Percentiles rank a stretch among this genome's conserved stretches.
phyloP scores from a whole-genome alignment of 2,113 vertebrate species.

The Parotia lawesii region DNA sequence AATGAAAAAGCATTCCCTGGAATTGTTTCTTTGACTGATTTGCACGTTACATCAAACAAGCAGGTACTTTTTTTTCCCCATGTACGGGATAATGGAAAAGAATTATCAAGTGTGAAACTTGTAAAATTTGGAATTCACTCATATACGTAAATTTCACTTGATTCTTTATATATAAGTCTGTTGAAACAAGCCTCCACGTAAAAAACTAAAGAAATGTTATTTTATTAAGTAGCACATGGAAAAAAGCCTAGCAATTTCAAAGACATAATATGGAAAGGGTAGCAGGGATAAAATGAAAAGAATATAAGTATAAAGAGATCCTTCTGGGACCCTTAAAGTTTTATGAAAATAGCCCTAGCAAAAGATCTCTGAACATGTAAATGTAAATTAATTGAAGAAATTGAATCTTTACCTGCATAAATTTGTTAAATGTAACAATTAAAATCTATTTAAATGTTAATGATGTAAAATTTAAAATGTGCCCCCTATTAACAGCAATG shows the following conservation, averaged over 20 bases:
- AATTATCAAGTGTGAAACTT: not conserved
- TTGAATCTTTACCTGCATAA: constrained; percentile 49
- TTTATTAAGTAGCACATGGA: constrained; percentile 6
- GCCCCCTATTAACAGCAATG: constrained; percentile 17
- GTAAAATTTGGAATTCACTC: not conserved
- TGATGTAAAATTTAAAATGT: constrained; percentile 49
- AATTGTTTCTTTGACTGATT: not conserved
- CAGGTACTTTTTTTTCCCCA: not conserved
- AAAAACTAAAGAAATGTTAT: constrained; percentile 4
- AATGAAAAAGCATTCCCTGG: not conserved
- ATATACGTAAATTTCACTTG: not conserved
- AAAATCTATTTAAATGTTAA: constrained; percentile 54
- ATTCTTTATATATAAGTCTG: not conserved
- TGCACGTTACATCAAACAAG: not conserved
- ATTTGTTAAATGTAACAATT: constrained; percentile 51
- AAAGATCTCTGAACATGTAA: constrained; percentile 19
- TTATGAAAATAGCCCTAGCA: constrained; percentile 5
- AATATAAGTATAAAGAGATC: not conserved
- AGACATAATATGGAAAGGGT: constrained; percentile 18
- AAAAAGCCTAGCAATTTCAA: constrained; percentile 39
- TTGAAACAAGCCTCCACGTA: constrained; percentile 6
- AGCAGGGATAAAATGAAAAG: constrained; percentile 27
- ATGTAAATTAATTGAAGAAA: constrained; percentile 56
- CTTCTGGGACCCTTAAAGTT: constrained; percentile 40
- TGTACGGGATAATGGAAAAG: not conserved